These are phyloP conservation scores for Helicoverpa zea DNA, from an alignment of 1,140 invertebrate genomes.

Conservation along the genomic window DNA sequence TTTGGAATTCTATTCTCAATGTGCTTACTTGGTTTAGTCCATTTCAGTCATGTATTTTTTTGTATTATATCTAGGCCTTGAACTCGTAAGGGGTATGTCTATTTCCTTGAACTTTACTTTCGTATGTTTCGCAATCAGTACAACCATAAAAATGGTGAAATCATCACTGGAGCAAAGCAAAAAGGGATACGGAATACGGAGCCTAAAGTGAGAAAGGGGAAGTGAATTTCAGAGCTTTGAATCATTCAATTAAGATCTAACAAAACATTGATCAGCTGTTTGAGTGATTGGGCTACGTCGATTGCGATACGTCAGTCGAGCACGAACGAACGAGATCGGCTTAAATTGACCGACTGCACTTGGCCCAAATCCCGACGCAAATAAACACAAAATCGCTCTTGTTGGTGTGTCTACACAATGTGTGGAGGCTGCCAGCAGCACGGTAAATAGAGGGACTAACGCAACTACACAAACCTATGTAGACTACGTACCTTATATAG, in stretches of 20 bases:
- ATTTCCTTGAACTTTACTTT: no score
- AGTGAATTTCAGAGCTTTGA: neutral
- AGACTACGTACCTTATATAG: constrained; percentile 42
- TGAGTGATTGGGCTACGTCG: constrained; percentile 38
- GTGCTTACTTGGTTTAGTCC: no score
- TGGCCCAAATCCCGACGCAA: constrained; percentile 71
- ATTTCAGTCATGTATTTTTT: no score
- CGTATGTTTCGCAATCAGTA: no score
- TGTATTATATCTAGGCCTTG: no score
- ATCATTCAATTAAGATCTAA: constrained; percentile 11
- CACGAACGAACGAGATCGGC: constrained; percentile 55
- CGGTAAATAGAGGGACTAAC: constrained; percentile 57
- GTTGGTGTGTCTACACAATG: constrained; percentile 58
- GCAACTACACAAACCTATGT: constrained; percentile 40
- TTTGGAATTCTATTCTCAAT: no score
- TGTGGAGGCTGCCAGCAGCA: constrained; percentile 52
- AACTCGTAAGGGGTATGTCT: no score
- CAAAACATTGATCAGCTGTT: constrained; percentile 46
- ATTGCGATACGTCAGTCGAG: constrained; percentile 35
- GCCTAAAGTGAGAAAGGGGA: neutral
- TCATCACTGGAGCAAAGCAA: no score
- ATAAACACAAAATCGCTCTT: constrained; percentile 67
- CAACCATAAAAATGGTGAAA: no score
- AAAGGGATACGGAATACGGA: no score
- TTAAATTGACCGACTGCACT: constrained; percentile 71